These are phyloP conservation scores for Nannoperca obscura DNA, from an alignment of 2,797 vertebrate genomes.

Conservation along the genomic window DNA sequence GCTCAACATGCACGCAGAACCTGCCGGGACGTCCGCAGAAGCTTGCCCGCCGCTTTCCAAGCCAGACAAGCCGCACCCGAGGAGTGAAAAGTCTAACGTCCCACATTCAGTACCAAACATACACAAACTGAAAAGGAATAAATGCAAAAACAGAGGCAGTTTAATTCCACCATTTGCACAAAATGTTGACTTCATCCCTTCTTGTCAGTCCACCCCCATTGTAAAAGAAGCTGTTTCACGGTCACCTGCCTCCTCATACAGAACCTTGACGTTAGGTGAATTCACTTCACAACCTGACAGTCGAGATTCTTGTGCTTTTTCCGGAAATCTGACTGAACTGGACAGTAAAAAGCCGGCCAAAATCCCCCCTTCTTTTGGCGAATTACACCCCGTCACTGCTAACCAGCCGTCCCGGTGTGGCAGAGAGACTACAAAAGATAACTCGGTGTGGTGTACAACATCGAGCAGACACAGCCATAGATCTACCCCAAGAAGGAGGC, in stretches of 20 bases:
- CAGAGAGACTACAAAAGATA: conserved; percentile 38
- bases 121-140: background rate
- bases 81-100: background rate
- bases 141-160: conserved; percentile 9
- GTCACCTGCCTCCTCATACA: background rate
- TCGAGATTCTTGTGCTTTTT: background rate
- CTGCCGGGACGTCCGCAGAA: background rate
- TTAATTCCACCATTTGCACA: conserved; percentile 20
- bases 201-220: conserved; percentile 79
- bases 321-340: background rate
- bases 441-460: background rate
- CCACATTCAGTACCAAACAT: conserved; percentile 34
- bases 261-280: background rate
- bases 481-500: conserved; percentile 41
- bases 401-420: background rate
- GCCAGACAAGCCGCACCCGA: background rate
- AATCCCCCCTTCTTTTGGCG: background rate
- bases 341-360: background rate
- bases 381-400: background rate
- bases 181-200: conserved; percentile 71
- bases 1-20: background rate
- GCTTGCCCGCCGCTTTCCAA: background rate
- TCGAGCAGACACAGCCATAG: conserved; percentile 19
- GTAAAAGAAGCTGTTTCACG: conserved; percentile 26
- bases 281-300: background rate